Percentiles rank a stretch among this genome's conserved stretches.
Conservation (phyloP, 1,140 invertebrate species). For the Drosophila malerkotliana region DNA sequence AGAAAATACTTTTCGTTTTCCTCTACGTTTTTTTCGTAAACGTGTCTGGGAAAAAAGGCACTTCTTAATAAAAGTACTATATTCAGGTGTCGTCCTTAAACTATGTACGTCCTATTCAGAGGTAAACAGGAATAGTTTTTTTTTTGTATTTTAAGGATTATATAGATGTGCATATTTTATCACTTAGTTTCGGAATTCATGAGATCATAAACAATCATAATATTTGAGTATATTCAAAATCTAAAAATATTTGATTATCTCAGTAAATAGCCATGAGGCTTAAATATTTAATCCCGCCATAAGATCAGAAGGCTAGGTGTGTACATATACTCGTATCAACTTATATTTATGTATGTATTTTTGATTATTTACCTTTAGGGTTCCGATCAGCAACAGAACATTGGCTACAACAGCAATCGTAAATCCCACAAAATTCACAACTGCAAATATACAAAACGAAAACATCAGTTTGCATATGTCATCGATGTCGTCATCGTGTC, state of each 20-base stretch:
- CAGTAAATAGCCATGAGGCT: background rate
- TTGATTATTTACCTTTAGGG: conserved; percentile 41
- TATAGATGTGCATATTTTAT: too few relatives aligned
- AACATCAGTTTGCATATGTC: conserved; percentile 7
- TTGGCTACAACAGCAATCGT: conserved; percentile 48
- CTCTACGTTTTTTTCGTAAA: too few relatives aligned
- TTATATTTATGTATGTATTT: background rate
- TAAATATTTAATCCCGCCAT: too few relatives aligned
- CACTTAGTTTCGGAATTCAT: background rate
- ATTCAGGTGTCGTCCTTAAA: too few relatives aligned
- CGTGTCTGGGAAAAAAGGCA: too few relatives aligned
- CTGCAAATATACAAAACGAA: conserved; percentile 29
- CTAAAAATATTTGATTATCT: background rate
- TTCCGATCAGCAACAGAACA: conserved; percentile 60
- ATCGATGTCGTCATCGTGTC: conserved; percentile 42
- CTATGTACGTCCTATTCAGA: too few relatives aligned
- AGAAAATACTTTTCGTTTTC: too few relatives aligned
- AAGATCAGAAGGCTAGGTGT: too few relatives aligned
- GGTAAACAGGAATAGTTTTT: too few relatives aligned
- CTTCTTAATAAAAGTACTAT: too few relatives aligned
- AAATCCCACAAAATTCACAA: conserved; percentile 54
- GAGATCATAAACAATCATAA: background rate
- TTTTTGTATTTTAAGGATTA: too few relatives aligned
- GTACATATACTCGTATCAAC: background rate
- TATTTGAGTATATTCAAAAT: background rate